phyloP scores from a whole-genome alignment of 1,140 invertebrate species.

The Ctenoplectra terminalis region DNA sequence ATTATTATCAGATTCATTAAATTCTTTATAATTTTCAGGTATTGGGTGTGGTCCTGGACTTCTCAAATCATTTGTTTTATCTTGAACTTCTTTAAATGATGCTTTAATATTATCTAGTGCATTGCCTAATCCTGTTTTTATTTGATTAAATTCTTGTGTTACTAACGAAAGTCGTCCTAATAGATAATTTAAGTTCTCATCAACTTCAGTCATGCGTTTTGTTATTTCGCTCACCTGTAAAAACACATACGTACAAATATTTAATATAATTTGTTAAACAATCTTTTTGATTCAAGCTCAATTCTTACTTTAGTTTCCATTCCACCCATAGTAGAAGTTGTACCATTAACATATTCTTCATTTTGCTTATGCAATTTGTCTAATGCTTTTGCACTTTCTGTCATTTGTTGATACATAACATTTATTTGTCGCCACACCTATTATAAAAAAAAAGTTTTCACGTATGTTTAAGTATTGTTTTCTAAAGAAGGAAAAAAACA shows the following conservation, averaged over 20 bases:
- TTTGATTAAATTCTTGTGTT: constrained; percentile 93
- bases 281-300: constrained; percentile 12
- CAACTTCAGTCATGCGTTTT: constrained; percentile 91
- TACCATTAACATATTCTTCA: constrained; percentile 91
- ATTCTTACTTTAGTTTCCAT: constrained; percentile 90
- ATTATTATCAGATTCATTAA: constrained; percentile 63
- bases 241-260: neutral
- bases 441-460: constrained; percentile 19
- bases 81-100: constrained; percentile 87
- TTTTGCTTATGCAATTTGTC: constrained; percentile 91
- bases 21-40: constrained; percentile 76
- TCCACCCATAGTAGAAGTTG: constrained; percentile 90
- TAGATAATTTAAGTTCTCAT: constrained; percentile 93
- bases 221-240: constrained; percentile 88
- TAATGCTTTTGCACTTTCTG: constrained; percentile 88
- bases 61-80: constrained; percentile 82
- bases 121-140: constrained; percentile 88
- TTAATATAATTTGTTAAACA: neutral
- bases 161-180: constrained; percentile 91
- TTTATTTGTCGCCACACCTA: constrained; percentile 93
- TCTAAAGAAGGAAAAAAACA: neutral
- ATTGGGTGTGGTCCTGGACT: constrained; percentile 77
- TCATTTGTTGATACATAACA: constrained; percentile 93
- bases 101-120: constrained; percentile 89
- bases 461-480: neutral